phyloP scores from a whole-genome alignment of 2,113 vertebrate genomes.

The Carollia perspicillata region DNA sequence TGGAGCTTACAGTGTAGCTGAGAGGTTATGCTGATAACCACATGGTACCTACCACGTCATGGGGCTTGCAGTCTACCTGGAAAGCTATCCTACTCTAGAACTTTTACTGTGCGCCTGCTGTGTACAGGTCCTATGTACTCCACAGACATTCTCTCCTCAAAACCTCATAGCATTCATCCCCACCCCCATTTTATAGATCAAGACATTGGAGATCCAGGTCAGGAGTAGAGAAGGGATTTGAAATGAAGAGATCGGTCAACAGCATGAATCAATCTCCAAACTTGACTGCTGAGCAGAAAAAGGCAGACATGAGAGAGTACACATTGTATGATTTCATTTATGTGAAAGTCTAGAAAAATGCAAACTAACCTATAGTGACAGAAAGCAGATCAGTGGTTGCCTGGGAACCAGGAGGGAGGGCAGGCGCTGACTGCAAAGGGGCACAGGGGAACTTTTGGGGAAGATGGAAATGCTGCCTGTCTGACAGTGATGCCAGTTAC shows the following conservation, averaged over 20 bases:
- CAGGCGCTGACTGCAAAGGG: not conserved
- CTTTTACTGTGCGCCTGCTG: not conserved
- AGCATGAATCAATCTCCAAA: not conserved
- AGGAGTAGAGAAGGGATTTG: not conserved
- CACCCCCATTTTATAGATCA: not conserved
- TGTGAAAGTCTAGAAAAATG: conserved; percentile 53
- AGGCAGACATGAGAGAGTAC: not conserved
- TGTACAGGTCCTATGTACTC: not conserved
- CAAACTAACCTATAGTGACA: conserved; percentile 41
- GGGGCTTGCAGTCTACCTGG: not conserved
- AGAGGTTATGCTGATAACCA: not conserved
- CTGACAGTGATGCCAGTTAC: not conserved
- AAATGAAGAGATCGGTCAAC: not conserved
- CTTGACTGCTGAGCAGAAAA: not conserved
- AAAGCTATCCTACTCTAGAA: not conserved
- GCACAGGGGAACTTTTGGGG: not conserved
- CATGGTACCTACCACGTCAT: not conserved
- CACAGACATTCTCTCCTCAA: not conserved
- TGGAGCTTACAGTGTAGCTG: not conserved
- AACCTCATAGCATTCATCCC: not conserved
- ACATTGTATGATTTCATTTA: conserved; percentile 31
- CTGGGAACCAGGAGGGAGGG: not conserved
- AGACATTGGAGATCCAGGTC: not conserved
- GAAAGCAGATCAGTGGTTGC: conserved; percentile 47
- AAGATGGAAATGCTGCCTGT: not conserved